Evolutionary conservation across 2,113 vertebrate species (phyloP).

Genomic region (Rattus rattus): DNA sequence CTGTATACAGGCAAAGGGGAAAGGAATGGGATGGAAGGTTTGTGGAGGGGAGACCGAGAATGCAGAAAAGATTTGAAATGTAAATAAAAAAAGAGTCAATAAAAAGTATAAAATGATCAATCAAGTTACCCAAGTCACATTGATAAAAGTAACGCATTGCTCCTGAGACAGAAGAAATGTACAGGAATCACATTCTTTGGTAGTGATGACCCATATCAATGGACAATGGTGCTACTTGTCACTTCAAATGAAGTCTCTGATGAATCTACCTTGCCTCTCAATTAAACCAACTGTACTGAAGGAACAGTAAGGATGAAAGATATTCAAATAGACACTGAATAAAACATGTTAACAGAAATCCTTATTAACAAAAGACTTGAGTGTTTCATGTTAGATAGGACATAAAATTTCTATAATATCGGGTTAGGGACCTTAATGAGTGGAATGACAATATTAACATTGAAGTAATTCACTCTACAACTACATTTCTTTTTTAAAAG

Average conservation of each 20-base stretch:
- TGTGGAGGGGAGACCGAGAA: too few species aligned
- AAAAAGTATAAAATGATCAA: background rate
- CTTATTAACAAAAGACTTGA: background rate
- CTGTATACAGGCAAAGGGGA: too few species aligned
- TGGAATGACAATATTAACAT: too few species aligned
- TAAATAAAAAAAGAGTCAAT: too few species aligned
- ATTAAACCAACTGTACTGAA: background rate
- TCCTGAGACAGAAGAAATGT: background rate
- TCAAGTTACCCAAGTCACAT: background rate
- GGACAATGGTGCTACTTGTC: background rate
- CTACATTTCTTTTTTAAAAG: background rate
- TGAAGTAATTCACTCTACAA: background rate
- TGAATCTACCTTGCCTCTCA: background rate
- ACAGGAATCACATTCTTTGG: background rate
- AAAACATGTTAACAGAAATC: background rate
- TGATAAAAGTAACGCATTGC: background rate
- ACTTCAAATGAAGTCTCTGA: background rate
- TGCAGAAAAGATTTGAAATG: too few species aligned
- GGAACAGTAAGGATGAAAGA: background rate
- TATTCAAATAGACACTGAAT: background rate
- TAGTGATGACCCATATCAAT: background rate
- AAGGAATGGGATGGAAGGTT: too few species aligned
- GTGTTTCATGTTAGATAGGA: background rate
- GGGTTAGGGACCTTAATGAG: background rate
- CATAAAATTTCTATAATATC: background rate